phyloP scores from a whole-genome alignment of 2,888 invertebrate species.

The Meghimatium bilineatum region DNA sequence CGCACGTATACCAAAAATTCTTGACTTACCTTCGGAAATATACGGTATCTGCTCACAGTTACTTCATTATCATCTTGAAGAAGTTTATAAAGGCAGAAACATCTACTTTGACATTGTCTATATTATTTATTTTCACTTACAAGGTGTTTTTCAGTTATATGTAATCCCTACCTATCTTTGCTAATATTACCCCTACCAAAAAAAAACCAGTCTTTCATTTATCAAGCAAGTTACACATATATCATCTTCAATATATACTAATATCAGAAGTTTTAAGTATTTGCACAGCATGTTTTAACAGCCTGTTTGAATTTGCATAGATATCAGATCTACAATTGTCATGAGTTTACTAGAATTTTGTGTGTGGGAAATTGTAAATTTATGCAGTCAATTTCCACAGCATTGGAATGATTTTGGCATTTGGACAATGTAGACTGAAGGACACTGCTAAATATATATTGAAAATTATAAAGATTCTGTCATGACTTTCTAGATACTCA shows the following conservation, averaged over 20 bases:
- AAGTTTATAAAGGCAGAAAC: too few species aligned
- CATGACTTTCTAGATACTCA: background rate
- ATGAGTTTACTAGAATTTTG: background rate
- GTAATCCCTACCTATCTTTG: too few species aligned
- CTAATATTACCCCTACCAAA: background rate
- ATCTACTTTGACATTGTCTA: too few species aligned
- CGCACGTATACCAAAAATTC: too few species aligned
- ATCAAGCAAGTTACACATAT: background rate
- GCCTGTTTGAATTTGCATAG: constrained; percentile 26
- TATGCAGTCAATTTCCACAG: constrained; percentile 5
- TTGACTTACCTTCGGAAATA: too few species aligned
- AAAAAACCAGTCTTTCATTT: background rate
- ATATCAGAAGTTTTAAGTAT: constrained; percentile 8
- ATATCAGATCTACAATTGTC: constrained; percentile 15
- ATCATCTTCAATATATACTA: background rate
- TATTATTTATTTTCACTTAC: too few species aligned
- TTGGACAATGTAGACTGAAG: background rate
- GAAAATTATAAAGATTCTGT: background rate
- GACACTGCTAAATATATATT: background rate
- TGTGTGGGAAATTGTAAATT: background rate
- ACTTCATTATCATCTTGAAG: too few species aligned
- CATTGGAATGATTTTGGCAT: constrained; percentile 20
- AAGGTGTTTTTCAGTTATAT: too few species aligned
- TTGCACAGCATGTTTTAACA: background rate
- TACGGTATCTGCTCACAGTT: too few species aligned